Percentiles rank a stretch among this genome's conserved stretches.
Evolutionary conservation across 2,113 vertebrate genomes (phyloP).

Genomic region (Clupea harengus): DNA sequence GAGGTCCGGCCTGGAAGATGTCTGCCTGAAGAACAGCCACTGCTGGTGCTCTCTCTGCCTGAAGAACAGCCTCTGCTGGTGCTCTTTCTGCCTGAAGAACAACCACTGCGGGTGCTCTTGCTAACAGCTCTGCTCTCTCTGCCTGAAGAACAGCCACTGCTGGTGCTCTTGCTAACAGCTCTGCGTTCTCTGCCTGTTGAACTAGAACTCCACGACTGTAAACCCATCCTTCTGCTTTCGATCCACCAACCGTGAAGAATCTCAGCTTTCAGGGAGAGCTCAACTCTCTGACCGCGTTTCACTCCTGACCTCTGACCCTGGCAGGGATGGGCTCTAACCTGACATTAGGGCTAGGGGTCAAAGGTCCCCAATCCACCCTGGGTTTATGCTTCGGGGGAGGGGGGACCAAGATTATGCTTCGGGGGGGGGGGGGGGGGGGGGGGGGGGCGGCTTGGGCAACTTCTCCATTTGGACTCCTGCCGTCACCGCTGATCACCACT

Average conservation of each 20-base stretch:
- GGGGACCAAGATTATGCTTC: too few species aligned
- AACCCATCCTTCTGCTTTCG: not conserved
- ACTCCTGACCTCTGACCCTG: conserved; percentile 5
- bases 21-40: not conserved
- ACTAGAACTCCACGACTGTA: not conserved
- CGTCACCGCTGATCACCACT: conserved; percentile 29
- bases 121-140: too few species aligned
- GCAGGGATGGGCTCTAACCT: not conserved
- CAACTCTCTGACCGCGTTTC: not conserved
- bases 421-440: too few species aligned
- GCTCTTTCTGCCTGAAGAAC: not conserved
- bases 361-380: not conserved
- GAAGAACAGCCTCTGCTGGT: not conserved
- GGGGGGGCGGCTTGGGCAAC: conserved; percentile 37
- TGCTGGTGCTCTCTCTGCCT: not conserved
- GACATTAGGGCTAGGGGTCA: not conserved
- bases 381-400: not conserved
- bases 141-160: not conserved
- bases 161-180: not conserved
- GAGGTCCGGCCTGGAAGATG: not conserved
- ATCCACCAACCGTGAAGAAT: not conserved
- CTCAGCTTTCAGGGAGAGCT: not conserved
- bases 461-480: conserved; percentile 27
- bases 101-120: too few species aligned
- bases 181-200: not conserved